Evolutionary conservation across 2,888 invertebrate genomes (phyloP), one percentile per base, ranked within the genome.

Genomic region (Andrena flavipes): DNA sequence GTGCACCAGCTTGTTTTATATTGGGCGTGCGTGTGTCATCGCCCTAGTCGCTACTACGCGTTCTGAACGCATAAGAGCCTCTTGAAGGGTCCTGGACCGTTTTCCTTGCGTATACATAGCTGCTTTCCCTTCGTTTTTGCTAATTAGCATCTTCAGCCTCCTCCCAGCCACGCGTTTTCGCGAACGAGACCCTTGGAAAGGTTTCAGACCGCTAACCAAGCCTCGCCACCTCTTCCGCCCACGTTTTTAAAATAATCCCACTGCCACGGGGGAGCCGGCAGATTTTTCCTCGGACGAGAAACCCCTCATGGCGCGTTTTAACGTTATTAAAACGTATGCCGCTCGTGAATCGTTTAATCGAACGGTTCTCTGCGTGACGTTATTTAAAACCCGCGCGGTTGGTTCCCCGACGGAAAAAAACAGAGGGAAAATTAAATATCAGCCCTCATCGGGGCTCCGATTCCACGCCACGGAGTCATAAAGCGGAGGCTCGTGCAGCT

Each of bases 11-110:
- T 60, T 84, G 85, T 84, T 89, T 91, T 91, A 91, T 91, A 91
- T 92, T 89, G 89, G 90, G 91, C 91, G 87, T 92, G 91, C 91
- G 87, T 92, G 90, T 92, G 92, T 92, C 92, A 92, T 92, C 92
- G 92, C 90, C 90, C 92, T 59, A 26, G 60, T 42, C 83, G 84
- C 88, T 88, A 90, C 90, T 90, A 84, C 86, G 86, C 89, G 89
- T 90, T 76, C 85, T 81, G 85, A 90, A 90, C 90, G 88, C 91
- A 91, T 85, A 85, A 87, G 89, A 83, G 88, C 70, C 49, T 72
- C 67, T 62, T 75, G 67, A 23, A 49, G 35, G 54, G 70, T 74
- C 74, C 82, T 65, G 64, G 23, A 51, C 20, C 59, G 26, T 63
- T 73, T 64, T 79, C 42, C 65, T 62, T 51, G 73, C 49, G 60